Percentiles rank a stretch among this genome's conserved stretches.
These are phyloP conservation scores for Hydrozoanthus tunicans DNA, from an alignment of 64 coral and sea anemone species.

Conservation along the genomic window DNA sequence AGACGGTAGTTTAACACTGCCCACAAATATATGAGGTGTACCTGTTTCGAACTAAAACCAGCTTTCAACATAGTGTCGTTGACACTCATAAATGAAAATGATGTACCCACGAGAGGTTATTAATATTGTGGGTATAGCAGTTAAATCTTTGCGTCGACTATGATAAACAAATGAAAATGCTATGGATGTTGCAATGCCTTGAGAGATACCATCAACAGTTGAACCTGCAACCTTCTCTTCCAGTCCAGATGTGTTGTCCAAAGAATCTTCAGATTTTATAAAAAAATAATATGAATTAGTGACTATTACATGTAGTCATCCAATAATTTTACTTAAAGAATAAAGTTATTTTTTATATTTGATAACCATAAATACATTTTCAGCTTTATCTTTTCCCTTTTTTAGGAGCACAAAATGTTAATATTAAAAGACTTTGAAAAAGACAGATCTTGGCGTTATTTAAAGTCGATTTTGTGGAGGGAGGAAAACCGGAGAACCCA, in stretches of 20 bases:
- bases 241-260: not conserved
- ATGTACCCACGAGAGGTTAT: not conserved
- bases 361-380: constrained; percentile 17
- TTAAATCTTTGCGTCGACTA: constrained; percentile 10
- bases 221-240: constrained; percentile 34
- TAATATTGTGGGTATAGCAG: constrained; percentile 24
- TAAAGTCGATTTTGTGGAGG: no score
- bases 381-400: constrained; percentile 2
- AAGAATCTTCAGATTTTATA: constrained; percentile 25
- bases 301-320: not conserved
- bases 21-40: constrained; percentile 1
- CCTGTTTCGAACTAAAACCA: constrained; percentile 35
- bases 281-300: constrained; percentile 4
- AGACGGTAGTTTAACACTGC: constrained; percentile 28
- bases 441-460: no score
- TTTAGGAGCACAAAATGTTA: no score
- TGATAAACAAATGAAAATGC: constrained; percentile 36
- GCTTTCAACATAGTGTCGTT: constrained; percentile 32
- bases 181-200: constrained; percentile 33
- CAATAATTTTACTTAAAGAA: not conserved
- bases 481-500: no score
- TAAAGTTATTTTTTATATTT: not conserved
- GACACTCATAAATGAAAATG: constrained; percentile 39
- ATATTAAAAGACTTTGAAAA: no score
- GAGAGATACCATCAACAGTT: constrained; percentile 19